Conservation (phyloP, 2,888 invertebrate species). For the Ariolimax columbianus region DNA sequence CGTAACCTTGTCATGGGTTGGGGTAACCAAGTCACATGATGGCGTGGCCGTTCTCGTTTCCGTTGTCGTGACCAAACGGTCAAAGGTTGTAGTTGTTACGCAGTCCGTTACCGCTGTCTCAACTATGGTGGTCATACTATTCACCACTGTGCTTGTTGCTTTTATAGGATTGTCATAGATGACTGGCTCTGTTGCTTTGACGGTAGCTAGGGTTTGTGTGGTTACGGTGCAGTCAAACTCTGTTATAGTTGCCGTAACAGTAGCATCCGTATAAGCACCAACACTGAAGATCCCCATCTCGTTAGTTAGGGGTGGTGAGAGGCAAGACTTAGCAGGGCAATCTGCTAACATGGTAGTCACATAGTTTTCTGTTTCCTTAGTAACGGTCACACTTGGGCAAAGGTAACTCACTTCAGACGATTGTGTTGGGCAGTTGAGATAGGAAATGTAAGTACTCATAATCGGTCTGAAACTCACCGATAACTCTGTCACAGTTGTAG, state of each 20-base stretch:
- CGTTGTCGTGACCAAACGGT: neutral
- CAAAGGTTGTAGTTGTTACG: neutral
- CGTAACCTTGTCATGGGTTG: neutral
- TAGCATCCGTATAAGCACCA: neutral
- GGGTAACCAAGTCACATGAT: neutral
- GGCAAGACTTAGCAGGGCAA: neutral
- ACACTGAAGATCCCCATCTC: neutral
- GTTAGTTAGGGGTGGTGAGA: neutral
- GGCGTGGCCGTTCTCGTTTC: neutral
- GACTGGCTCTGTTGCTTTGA: neutral
- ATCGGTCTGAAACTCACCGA: neutral
- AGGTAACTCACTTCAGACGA: neutral
- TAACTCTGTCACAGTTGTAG: neutral
- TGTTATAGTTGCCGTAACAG: neutral
- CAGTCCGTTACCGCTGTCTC: neutral
- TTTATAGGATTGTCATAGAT: neutral
- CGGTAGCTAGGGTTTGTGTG: no score
- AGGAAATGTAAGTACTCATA: neutral
- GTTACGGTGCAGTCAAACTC: neutral
- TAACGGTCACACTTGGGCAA: neutral
- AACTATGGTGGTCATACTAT: neutral
- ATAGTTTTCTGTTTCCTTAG: constrained; percentile 2
- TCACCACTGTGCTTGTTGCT: neutral
- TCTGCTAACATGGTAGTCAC: neutral
- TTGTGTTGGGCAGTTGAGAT: neutral